These are phyloP conservation scores for Halictus ligatus DNA, from an alignment of 2,888 invertebrate species.

Conservation along the genomic window DNA sequence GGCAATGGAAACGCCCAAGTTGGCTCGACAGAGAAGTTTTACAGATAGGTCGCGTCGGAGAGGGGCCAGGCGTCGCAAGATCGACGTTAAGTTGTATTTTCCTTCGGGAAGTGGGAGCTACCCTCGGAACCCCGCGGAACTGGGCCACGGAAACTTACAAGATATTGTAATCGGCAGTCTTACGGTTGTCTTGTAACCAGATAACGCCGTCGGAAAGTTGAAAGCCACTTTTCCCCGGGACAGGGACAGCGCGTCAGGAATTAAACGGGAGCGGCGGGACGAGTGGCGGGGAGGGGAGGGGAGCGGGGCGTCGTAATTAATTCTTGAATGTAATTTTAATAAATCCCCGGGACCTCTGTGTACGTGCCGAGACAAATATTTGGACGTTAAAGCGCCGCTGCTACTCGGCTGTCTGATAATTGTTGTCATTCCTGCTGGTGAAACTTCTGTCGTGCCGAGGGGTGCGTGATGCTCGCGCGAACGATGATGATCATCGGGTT, in stretches of 20 bases:
- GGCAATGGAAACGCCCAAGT: background rate
- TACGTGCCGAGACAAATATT: slow-evolving; percentile 16
- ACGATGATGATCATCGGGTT: background rate
- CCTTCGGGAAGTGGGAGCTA: background rate
- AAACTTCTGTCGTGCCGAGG: background rate
- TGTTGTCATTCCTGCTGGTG: background rate
- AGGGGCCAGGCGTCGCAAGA: background rate
- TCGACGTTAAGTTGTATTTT: slow-evolving; percentile 24
- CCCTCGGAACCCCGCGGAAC: slow-evolving; percentile 22
- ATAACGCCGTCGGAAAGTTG: slow-evolving; percentile 39
- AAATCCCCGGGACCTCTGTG: slow-evolving; percentile 17
- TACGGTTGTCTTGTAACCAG: slow-evolving; percentile 47
- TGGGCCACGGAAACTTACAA: slow-evolving; percentile 43
- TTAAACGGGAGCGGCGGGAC: slow-evolving; percentile 40
- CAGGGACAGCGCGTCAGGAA: slow-evolving; percentile 19
- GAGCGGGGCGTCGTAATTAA: slow-evolving; percentile 45
- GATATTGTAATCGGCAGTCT: slow-evolving; percentile 50
- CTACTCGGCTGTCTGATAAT: background rate
- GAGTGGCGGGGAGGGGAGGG: background rate
- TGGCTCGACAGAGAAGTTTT: background rate
- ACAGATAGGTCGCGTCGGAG: background rate
- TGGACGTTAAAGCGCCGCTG: background rate
- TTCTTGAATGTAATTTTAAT: slow-evolving; percentile 55
- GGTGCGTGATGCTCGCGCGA: background rate
- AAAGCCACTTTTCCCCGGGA: slow-evolving; percentile 33